Percentiles rank a stretch among this genome's conserved stretches.
These are phyloP conservation scores for Melanaphis sacchari DNA, from an alignment of 1,140 invertebrate species.

Conservation along the genomic window DNA sequence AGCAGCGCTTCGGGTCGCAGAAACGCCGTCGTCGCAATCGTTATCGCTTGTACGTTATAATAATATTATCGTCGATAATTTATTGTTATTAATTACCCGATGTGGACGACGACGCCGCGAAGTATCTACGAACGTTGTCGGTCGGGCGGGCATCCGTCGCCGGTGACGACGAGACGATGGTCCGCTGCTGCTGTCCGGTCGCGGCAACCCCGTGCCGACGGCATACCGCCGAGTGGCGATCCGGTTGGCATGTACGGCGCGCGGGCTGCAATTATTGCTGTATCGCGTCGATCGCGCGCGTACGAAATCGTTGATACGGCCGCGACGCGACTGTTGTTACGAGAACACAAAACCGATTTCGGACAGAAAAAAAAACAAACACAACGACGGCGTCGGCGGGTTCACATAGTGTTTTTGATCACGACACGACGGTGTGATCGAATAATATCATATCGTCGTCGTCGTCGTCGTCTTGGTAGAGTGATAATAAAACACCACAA, in stretches of 20 bases:
- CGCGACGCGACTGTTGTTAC: too few relatives aligned
- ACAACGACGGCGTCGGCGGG: not conserved
- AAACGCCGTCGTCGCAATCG: not conserved
- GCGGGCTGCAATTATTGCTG: too few relatives aligned
- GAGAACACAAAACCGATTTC: not conserved
- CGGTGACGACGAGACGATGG: not conserved
- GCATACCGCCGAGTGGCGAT: not conserved
- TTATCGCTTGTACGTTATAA: not conserved
- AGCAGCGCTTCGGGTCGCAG: not conserved
- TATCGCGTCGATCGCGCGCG: not conserved
- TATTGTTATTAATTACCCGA: not conserved
- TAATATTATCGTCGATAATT: too few relatives aligned
- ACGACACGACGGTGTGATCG: too few relatives aligned
- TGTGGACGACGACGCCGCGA: not conserved
- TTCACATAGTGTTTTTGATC: not conserved
- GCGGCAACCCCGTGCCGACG: not conserved
- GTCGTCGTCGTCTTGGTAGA: too few relatives aligned
- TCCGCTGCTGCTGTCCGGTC: not conserved
- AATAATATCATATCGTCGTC: too few relatives aligned
- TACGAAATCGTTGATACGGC: not conserved
- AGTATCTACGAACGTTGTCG: constrained; percentile 16
- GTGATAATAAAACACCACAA: too few relatives aligned
- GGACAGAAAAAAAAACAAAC: not conserved
- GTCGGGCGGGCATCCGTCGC: not conserved
- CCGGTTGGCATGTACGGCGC: not conserved